Evolutionary conservation across 2,888 invertebrate genomes (phyloP), one percentile per base, ranked within the genome.

Genomic region (Amphiduros pacificus): DNA sequence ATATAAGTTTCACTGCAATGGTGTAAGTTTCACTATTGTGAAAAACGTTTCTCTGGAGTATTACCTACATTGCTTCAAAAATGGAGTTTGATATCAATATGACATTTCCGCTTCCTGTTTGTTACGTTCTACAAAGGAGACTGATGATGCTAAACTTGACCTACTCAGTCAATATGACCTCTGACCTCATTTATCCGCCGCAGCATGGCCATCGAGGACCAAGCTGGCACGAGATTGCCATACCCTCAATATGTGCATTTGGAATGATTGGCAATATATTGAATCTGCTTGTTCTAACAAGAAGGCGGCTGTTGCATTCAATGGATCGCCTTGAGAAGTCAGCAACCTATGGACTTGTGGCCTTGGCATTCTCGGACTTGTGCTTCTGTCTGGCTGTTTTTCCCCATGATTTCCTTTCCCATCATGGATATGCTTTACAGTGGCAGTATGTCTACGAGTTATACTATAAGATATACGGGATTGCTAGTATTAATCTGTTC

Each of bases 251-350:
- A 73, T 90, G 89, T 78, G 84, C 87, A 63, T 83, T 90, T 64
- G 90, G 90, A 52, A 89, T 91, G 73, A 84, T 90, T 60, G 91
- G 91, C 48, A 91, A 91, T 80, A 85, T 90, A 48, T 86, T 91
- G 68, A 91, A 91, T 82, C 84, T 91, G 68, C 85, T 91, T 71
- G 91, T 91, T 27, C 86, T 91, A 64, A 90, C 90, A 49, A 86
- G 90, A 64, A 63, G 76, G 20, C 74, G 77, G 61, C 65, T 79
- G 24, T 72, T 72, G 41, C 72, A 71, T 55, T 75, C 77, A 5
- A 73, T 78, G 68, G 87, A 89, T 65, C 89, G 90, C 72, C 89
- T 91, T 87, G 87, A 90, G 71, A 90, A 90, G 40, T 89, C 90
- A 0, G 91, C 91, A 41, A 91, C 91, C 80, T 88, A 90, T 79